Evolutionary conservation across 37 sponge, comb jelly and placozoan species (phyloP), one percentile per base, ranked within the genome.

Genomic region (Tethya wilhelma): DNA sequence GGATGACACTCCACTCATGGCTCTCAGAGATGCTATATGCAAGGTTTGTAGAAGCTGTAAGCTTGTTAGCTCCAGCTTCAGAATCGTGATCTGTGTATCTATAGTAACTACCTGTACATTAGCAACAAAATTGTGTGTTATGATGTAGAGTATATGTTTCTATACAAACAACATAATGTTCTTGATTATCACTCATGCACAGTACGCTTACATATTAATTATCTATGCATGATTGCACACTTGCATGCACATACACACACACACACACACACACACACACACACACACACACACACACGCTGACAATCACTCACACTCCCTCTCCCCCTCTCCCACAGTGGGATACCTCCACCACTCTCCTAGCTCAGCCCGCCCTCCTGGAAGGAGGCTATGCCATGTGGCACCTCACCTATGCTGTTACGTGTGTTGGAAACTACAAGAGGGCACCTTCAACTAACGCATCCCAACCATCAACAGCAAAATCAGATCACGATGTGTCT

Each of bases 341-440:
- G 32, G 84, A 83, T 55, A 82, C 82, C 1, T 42, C 60, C 6
- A 39, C 44, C 4, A 20, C 25, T 6, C 45, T 79, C 45, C 20
- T 72, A 32, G 56, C 64, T 19, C 71, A 78, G 37, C 93, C 93
- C 2, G 12, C 45, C 34, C 64, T 94, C 2, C 79, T 94, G 65
- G 85, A 94, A 28, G 95, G 95, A 8, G 95, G 95, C 58, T 94
- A 79, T 64, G 59, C 73, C 22, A 23, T 26, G 68, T 94, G 95
- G 95, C 39, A 84, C 63, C 84, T 87, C 19, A 53, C 82, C 36
- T 94, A 87, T 66, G 74, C 82, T 2, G 77, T 83, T 28, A 67
- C 73, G n/a, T 90, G 88, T 53, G 75, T 83, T 17, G 94, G 94
- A 0, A 56, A 28, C 37, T 64, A 62, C 38, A 69, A 53, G 46